A percentile compares a stretch with the other conserved stretches of the same genome.
These are phyloP conservation scores for Edolisoma coerulescens DNA, from an alignment of 2,113 vertebrate genomes.

Conservation along the genomic window DNA sequence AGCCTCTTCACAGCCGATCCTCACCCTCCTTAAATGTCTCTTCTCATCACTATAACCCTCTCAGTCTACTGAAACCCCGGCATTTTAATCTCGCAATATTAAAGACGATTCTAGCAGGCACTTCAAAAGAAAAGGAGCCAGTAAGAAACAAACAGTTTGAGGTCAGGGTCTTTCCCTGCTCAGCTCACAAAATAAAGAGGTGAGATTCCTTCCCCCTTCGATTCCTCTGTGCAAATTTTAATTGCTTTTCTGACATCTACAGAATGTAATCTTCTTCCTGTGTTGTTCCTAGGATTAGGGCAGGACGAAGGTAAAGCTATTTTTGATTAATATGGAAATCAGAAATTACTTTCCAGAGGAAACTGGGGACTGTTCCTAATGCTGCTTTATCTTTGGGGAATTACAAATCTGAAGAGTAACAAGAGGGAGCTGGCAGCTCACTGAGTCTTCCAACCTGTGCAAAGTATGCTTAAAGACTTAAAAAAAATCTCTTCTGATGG, in stretches of 20 bases:
- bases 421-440: background rate
- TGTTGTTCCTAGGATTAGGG: conserved; percentile 65
- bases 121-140: conserved; percentile 12
- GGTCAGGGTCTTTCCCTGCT: conserved; percentile 1
- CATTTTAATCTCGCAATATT: background rate
- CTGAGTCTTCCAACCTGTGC: background rate
- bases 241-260: conserved; percentile 66
- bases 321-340: conserved; percentile 75
- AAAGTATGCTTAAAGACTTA: background rate
- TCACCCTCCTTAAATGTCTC: background rate
- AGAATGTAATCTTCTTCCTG: conserved; percentile 51
- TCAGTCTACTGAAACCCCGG: background rate
- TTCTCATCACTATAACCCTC: background rate
- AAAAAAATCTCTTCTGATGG: background rate
- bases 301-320: conserved; percentile 54
- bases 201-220: background rate
- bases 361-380: conserved; percentile 30
- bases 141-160: conserved; percentile 2
- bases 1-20: background rate
- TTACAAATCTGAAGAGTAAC: conserved; percentile 27
- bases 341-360: conserved; percentile 59
- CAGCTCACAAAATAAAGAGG: conserved; percentile 9
- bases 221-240: conserved; percentile 41
- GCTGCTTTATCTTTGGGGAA: conserved; percentile 41
- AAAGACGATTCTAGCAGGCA: background rate